Evolutionary conservation across 64 coral and sea anemone genomes (phyloP).

Genomic region (Orbicella faveolata): DNA sequence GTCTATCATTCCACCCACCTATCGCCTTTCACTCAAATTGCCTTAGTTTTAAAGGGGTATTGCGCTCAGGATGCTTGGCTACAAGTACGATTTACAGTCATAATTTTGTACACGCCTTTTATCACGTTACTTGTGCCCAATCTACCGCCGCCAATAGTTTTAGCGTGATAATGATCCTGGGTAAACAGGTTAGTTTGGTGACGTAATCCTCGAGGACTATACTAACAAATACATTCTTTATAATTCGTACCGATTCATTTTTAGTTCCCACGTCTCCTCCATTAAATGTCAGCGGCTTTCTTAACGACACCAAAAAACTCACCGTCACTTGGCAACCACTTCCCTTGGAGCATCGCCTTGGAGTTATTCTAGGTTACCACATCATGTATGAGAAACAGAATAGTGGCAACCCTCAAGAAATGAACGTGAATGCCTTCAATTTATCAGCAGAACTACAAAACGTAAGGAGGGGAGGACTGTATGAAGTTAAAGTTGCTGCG

Average conservation of each 20-base stretch:
- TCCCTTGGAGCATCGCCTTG: not conserved
- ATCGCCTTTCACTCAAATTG: too few relatives aligned
- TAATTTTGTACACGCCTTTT: too few relatives aligned
- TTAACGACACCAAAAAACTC: not conserved
- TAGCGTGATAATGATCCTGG: too few relatives aligned
- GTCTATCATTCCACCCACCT: too few relatives aligned
- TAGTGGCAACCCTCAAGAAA: not conserved
- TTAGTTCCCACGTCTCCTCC: slow-evolving; percentile 32
- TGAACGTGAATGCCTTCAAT: not conserved
- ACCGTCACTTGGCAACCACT: not conserved
- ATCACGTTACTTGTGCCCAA: too few relatives aligned
- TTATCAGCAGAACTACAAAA: slow-evolving; percentile 13
- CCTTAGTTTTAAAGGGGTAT: too few relatives aligned
- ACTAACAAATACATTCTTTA: not conserved
- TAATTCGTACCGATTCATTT: not conserved
- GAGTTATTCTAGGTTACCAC: slow-evolving; percentile 9
- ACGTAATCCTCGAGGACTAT: not conserved
- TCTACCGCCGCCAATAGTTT: too few relatives aligned
- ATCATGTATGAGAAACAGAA: not conserved
- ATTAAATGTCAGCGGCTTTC: slow-evolving; percentile 31
- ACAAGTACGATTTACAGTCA: too few relatives aligned
- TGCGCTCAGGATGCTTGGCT: too few relatives aligned
- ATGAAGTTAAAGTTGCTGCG: not conserved
- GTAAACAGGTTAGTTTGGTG: not conserved
- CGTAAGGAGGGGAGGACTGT: not conserved